phyloP scores from a whole-genome alignment of 2,888 invertebrate genomes.

The Lepidochrysops patricia region DNA sequence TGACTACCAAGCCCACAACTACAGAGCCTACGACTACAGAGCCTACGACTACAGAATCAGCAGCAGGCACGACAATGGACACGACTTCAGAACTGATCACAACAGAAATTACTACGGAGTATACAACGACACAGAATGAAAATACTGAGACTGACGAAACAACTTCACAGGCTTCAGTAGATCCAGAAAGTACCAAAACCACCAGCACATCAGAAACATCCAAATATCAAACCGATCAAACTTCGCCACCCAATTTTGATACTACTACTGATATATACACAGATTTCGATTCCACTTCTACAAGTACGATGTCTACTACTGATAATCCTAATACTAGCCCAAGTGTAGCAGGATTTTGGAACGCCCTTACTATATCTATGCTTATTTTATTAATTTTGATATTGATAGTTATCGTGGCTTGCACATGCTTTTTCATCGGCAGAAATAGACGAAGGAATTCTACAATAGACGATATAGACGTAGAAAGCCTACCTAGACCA shows the following conservation, averaged over 20 bases:
- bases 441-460: conserved; percentile 16
- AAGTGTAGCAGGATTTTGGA: conserved; percentile 19
- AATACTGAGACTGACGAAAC: not conserved
- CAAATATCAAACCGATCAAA: not conserved
- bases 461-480: conserved; percentile 24
- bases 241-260: not conserved
- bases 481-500: conserved; percentile 29
- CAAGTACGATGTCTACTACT: not conserved
- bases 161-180: not conserved
- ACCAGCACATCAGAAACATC: not conserved
- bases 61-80: not conserved
- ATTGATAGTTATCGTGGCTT: conserved; percentile 18
- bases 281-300: not conserved
- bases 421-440: conserved; percentile 23
- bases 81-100: not conserved
- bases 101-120: not conserved
- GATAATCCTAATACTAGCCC: conserved; percentile 4
- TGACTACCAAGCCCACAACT: conserved; percentile 12
- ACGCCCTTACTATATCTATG: conserved; percentile 21
- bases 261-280: not conserved
- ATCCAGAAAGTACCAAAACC: not conserved
- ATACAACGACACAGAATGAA: not conserved
- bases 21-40: conserved; percentile 14
- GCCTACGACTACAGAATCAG: not conserved
- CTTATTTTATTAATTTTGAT: conserved; percentile 20